Percentiles rank a stretch among this genome's conserved stretches.
Evolutionary conservation across 2,888 invertebrate species (phyloP).

Genomic region (Volucella bombylans): DNA sequence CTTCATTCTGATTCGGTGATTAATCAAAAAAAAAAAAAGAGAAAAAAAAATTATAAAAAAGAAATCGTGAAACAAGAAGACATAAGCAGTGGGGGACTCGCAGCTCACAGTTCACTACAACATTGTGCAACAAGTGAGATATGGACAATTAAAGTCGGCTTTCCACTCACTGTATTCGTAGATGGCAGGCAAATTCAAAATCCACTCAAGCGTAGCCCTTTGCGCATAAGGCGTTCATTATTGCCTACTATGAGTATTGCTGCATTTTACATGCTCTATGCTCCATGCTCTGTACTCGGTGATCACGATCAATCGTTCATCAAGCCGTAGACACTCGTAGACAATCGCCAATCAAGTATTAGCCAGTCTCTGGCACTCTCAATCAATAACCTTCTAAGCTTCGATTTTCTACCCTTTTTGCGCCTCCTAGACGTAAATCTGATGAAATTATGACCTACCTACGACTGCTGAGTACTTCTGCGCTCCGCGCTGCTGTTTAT

Average conservation of each 20-base stretch:
- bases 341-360: constrained; percentile 64
- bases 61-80: background rate
- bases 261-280: constrained; percentile 27
- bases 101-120: background rate
- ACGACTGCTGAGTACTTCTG: background rate
- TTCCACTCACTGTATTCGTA: constrained; percentile 43
- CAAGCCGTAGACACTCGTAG: constrained; percentile 26
- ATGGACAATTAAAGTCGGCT: constrained; percentile 68
- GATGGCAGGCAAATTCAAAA: constrained; percentile 61
- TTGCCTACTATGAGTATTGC: constrained; percentile 1
- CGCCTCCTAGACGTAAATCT: background rate
- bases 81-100: background rate
- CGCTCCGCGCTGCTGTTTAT: constrained; percentile 5
- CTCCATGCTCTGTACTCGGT: constrained; percentile 29
- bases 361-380: constrained; percentile 13
- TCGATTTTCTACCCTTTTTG: background rate
- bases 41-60: constrained; percentile 1
- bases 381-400: constrained; percentile 13
- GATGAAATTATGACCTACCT: constrained; percentile 54
- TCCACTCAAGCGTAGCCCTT: constrained; percentile 63
- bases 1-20: constrained; percentile 67
- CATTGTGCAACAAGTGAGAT: constrained; percentile 50
- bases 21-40: constrained; percentile 38
- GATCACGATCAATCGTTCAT: constrained; percentile 59
- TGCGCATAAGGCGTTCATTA: constrained; percentile 52